Conservation (phyloP, 2,797 vertebrate genomes). For the Falco columbarius region DNA sequence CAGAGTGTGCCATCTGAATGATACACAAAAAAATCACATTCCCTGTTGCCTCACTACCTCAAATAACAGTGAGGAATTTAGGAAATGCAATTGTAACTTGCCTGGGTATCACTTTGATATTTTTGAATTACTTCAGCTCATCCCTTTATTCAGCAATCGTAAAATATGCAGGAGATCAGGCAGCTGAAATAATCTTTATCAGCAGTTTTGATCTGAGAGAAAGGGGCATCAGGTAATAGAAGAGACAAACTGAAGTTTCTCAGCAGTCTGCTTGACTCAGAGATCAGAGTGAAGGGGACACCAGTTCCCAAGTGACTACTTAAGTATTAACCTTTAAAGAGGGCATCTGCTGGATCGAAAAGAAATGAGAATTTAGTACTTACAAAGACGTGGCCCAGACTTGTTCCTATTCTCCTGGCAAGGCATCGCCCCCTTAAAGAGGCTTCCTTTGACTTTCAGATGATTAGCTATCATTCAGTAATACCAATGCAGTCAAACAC, state of each 20-base stretch:
- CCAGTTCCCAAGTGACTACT: slow-evolving; percentile 41
- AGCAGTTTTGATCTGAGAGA: neutral
- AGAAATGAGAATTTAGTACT: slow-evolving; percentile 51
- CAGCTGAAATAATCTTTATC: neutral
- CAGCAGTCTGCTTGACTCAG: slow-evolving; percentile 3
- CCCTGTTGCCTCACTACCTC: neutral
- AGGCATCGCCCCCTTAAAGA: neutral
- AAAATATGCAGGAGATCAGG: neutral
- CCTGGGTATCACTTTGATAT: neutral
- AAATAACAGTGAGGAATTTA: neutral
- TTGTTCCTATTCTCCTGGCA: neutral
- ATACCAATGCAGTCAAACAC: neutral
- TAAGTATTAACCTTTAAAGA: slow-evolving; percentile 65
- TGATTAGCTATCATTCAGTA: neutral
- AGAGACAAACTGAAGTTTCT: slow-evolving; percentile 17
- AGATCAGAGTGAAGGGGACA: slow-evolving; percentile 20
- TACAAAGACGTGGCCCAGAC: neutral
- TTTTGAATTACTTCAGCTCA: neutral
- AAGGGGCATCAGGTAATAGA: neutral
- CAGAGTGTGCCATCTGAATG: neutral
- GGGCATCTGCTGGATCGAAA: slow-evolving; percentile 36
- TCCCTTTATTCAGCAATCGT: neutral
- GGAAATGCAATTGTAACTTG: neutral
- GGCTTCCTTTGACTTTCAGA: neutral
- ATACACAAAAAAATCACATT: rapidly evolving